Evolutionary conservation across 2,113 vertebrate species (phyloP).

Genomic region (Gobius niger): DNA sequence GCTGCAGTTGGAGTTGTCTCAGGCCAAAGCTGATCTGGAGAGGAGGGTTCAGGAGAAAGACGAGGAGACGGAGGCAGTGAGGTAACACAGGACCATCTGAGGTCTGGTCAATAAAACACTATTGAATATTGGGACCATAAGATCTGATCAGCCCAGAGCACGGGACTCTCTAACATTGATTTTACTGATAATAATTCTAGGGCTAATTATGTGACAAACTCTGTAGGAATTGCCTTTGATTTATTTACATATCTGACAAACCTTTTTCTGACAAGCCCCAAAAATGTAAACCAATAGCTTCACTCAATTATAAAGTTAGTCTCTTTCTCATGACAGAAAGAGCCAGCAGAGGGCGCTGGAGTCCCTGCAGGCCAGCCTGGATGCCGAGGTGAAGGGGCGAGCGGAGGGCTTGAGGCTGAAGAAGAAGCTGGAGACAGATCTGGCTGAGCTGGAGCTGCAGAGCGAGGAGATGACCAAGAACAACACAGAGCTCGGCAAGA

Average conservation of each 20-base stretch:
- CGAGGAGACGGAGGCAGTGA: conserved; percentile 75
- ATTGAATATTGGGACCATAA: too few relatives aligned
- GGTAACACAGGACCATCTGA: conserved; percentile 50
- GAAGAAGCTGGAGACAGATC: conserved; percentile 77
- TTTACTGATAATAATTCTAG: too few relatives aligned
- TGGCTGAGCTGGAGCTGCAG: conserved; percentile 77
- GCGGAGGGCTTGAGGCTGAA: conserved; percentile 73
- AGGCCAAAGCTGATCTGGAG: conserved; percentile 78
- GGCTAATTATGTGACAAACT: too few relatives aligned
- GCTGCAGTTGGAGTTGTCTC: conserved; percentile 79
- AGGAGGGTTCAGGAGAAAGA: conserved; percentile 81
- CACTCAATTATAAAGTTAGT: too few relatives aligned
- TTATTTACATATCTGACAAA: too few relatives aligned
- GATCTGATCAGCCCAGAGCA: too few relatives aligned
- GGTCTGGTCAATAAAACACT: background rate
- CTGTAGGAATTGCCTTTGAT: too few relatives aligned
- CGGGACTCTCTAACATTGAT: too few relatives aligned
- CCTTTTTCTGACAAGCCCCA: too few relatives aligned
- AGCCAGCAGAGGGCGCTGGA: conserved; percentile 78
- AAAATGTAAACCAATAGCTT: too few relatives aligned
- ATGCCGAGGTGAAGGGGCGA: conserved; percentile 74
- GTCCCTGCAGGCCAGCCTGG: conserved; percentile 77
- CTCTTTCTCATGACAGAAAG: conserved; percentile 60
- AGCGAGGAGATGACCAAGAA: conserved; percentile 75
- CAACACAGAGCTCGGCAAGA: conserved; percentile 75